Conservation (phyloP, 2,113 vertebrate species). For the Anarhynchus alexandrinus region DNA sequence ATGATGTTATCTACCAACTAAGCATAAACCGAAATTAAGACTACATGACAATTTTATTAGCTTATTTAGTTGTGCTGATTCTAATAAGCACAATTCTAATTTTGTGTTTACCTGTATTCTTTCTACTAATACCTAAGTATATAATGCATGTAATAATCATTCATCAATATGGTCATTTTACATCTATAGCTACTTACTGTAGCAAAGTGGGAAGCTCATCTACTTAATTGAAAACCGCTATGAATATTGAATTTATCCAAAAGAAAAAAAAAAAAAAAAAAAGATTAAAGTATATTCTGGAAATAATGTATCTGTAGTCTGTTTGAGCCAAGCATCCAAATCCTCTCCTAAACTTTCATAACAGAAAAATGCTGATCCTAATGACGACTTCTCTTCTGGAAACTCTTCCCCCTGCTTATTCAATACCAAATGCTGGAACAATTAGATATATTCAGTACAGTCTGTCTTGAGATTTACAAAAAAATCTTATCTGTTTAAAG, state of each 20-base stretch:
- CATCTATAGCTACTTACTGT: background rate
- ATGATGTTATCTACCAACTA: background rate
- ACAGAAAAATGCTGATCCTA: slow-evolving; percentile 9
- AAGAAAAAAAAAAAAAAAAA: background rate
- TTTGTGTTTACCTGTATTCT: background rate
- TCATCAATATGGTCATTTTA: background rate
- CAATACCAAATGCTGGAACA: background rate
- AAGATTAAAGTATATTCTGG: background rate
- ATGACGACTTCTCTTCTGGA: background rate
- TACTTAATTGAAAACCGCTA: background rate
- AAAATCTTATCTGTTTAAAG: background rate
- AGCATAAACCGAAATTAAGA: background rate
- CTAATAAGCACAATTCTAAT: background rate
- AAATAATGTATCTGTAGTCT: background rate
- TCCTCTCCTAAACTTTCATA: background rate
- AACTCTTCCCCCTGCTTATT: background rate
- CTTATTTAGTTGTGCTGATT: background rate
- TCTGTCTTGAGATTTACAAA: background rate
- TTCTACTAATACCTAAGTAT: background rate
- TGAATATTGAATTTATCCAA: background rate
- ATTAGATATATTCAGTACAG: background rate
- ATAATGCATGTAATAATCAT: background rate
- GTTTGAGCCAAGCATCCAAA: background rate
- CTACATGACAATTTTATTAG: background rate
- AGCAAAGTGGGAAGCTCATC: background rate